Percentiles rank a stretch among this genome's conserved stretches.
phyloP scores from a whole-genome alignment of 2,888 invertebrate genomes.

The Corbicula japonica region DNA sequence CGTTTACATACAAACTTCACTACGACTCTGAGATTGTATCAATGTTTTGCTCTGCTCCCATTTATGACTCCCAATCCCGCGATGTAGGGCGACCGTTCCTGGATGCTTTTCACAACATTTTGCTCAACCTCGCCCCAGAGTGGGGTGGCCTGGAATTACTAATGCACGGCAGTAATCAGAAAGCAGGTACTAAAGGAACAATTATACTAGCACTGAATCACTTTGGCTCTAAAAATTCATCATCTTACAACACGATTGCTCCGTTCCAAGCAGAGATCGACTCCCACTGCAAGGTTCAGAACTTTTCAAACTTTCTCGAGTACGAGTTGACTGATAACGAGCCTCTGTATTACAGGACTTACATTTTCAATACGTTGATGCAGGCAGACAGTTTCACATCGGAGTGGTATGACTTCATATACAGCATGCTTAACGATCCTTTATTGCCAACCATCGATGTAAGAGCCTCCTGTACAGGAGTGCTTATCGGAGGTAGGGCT shows the following conservation, averaged over 20 bases:
- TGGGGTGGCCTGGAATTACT: slow-evolving; percentile 61
- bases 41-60: slow-evolving; percentile 36
- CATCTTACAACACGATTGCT: slow-evolving; percentile 42
- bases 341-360: slow-evolving; percentile 30
- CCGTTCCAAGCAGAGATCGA: slow-evolving; percentile 11
- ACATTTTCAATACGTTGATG: slow-evolving; percentile 55
- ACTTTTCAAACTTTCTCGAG: slow-evolving; percentile 55
- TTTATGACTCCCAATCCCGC: neutral
- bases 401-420: slow-evolving; percentile 38
- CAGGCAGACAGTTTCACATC: slow-evolving; percentile 49
- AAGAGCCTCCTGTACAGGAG: slow-evolving; percentile 44
- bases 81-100: slow-evolving; percentile 24
- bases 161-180: neutral
- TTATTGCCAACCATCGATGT: neutral
- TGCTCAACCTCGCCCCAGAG: slow-evolving; percentile 44
- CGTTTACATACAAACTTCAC: slow-evolving; percentile 62
- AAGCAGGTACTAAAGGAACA: slow-evolving; percentile 12
- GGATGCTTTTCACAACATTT: slow-evolving; percentile 31
- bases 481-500: slow-evolving; percentile 50
- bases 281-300: slow-evolving; percentile 30
- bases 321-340: slow-evolving; percentile 49
- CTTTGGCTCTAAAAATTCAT: slow-evolving; percentile 41
- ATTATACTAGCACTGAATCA: slow-evolving; percentile 44
- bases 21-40: slow-evolving; percentile 40
- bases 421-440: neutral